phyloP scores from a whole-genome alignment of 2,113 vertebrate genomes.

The Recurvirostra avosetta region DNA sequence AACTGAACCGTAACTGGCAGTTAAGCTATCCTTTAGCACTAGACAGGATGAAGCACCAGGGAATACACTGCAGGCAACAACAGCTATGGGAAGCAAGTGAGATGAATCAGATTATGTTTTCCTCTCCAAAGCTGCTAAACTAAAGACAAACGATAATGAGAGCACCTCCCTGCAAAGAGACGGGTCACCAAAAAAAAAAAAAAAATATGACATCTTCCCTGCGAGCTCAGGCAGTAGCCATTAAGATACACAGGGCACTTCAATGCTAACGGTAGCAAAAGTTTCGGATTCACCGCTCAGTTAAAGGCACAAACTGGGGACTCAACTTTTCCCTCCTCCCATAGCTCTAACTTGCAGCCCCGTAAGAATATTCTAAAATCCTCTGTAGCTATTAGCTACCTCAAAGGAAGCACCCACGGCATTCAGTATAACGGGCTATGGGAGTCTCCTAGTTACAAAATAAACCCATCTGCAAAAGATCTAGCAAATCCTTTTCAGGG shows the following conservation, averaged over 20 bases:
- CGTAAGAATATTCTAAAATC: neutral
- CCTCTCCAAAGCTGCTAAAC: neutral
- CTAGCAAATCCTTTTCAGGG: neutral
- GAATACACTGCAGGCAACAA: neutral
- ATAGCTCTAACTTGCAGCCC: neutral
- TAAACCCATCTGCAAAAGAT: neutral
- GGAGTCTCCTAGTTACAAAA: neutral
- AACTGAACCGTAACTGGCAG: neutral
- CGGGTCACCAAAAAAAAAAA: neutral
- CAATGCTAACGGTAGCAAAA: neutral
- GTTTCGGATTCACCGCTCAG: neutral
- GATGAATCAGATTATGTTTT: neutral
- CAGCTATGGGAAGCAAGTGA: neutral
- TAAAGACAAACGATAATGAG: neutral
- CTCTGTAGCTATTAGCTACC: neutral
- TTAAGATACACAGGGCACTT: neutral
- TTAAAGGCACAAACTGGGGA: neutral
- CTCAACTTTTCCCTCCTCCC: neutral
- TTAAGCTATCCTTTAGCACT: neutral
- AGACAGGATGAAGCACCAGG: neutral
- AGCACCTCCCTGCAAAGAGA: neutral
- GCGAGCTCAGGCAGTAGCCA: neutral
- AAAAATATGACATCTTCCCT: neutral
- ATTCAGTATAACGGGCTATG: neutral
- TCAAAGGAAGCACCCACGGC: neutral